Base-by-base conservation (phyloP, 2,113 vertebrate species). In the Nyctereutes procyonoides region DNA sequence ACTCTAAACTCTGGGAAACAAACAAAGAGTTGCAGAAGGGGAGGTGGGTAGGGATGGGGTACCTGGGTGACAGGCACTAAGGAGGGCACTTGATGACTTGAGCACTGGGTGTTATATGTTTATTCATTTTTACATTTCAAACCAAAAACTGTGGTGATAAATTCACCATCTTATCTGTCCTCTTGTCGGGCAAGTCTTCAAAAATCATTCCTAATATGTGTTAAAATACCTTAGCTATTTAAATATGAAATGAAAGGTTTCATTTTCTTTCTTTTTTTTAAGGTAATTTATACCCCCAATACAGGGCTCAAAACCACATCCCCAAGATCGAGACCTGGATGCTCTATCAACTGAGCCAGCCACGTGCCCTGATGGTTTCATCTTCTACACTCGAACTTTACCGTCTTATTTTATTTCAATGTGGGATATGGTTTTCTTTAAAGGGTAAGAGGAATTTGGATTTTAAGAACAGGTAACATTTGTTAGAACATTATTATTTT, bases 331-430 rank as follows among this genome's bases (percentile, higher is more conserved):
- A 76, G 38, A 74, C 38, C 24, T 73, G 35, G 13, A 48, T 26
- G 30, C 13, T 48, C 12, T 48, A 76, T 43, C 6, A 28, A 15
- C 13, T 76, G 73, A 76, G 73, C 24, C 38, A 76, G 12, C 24
- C 22, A 48, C 13, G 73, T 28, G 38, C 73, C 73, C 38, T 74
- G 38, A 84, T 67, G 35, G 8, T 63, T 95, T 76, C 43, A 76
- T 76, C 48, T 95, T 90, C 38, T 95, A 83, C 86, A 79, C 4
- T 84, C 76, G 81, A 95, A 79, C 30, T 94, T 96, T 93, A 93
- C 30, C 73, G 12, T 30, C 55, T 73, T 90, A 1, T 1, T 60
- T 91, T 16, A 62, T 95, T n/a, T 89, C 73, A 56, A 43, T 43
- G 55, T 17, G 53, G 35, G 62, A 56, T 43, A 88, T 85, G 38